These are phyloP conservation scores for Hypomecis punctinalis DNA, from an alignment of 2,888 invertebrate species.

Conservation along the genomic window DNA sequence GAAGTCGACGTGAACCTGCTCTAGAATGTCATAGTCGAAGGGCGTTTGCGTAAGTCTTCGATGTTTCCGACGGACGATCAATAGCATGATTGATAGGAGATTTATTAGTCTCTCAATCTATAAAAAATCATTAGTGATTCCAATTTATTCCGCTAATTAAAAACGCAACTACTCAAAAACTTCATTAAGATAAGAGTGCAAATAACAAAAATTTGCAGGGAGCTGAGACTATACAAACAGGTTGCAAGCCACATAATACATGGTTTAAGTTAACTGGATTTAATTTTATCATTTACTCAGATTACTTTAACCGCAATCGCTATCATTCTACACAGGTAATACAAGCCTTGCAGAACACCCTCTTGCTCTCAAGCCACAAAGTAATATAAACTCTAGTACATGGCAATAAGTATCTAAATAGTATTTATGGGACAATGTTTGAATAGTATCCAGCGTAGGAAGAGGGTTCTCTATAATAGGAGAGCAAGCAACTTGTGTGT, in stretches of 20 bases:
- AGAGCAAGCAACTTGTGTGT: slow-evolving; percentile 53
- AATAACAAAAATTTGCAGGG: slow-evolving; percentile 8
- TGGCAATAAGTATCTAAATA: slow-evolving; percentile 46
- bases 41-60: slow-evolving; percentile 47
- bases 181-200: slow-evolving; percentile 18
- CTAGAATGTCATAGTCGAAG: slow-evolving; percentile 47
- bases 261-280: slow-evolving; percentile 53
- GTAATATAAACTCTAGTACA: slow-evolving; percentile 40
- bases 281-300: slow-evolving; percentile 65
- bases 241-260: slow-evolving; percentile 49
- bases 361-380: slow-evolving; percentile 34
- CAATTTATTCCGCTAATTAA: slow-evolving; percentile 21
- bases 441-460: slow-evolving; percentile 53
- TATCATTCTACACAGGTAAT: slow-evolving; percentile 58
- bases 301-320: slow-evolving; percentile 66
- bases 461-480: slow-evolving; percentile 54
- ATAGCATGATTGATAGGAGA: slow-evolving; percentile 23
- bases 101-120: slow-evolving; percentile 31
- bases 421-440: slow-evolving; percentile 27
- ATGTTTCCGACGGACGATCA: slow-evolving; percentile 30
- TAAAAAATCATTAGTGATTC: slow-evolving; percentile 15
- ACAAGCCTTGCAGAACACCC: slow-evolving; percentile 52
- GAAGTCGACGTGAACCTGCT: slow-evolving; percentile 59
- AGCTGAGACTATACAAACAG: slow-evolving; percentile 36
- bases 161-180: slow-evolving; percentile 9